Percentiles rank a stretch among this genome's conserved stretches.
phyloP scores from a whole-genome alignment of 2,113 vertebrate genomes.

The Emydura subglobosa region DNA sequence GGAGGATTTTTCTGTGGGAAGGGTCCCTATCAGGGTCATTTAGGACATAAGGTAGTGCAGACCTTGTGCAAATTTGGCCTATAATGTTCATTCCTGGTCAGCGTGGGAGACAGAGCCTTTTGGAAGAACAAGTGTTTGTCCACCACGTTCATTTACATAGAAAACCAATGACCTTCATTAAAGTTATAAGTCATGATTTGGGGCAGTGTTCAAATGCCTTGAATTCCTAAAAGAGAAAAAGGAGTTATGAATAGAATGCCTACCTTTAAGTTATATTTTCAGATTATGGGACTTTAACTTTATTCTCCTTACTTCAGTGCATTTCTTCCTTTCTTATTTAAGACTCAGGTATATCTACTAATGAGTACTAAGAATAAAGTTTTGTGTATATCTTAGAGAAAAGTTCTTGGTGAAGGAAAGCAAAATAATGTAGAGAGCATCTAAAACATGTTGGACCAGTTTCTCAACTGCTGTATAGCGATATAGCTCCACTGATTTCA shows the following conservation, averaged over 20 bases:
- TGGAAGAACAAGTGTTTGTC: not conserved
- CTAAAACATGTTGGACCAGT: not conserved
- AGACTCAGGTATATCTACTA: not conserved
- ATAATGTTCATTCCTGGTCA: not conserved
- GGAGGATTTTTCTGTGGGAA: not conserved
- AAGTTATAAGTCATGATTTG: not conserved
- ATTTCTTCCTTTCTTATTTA: not conserved
- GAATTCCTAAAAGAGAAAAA: not conserved
- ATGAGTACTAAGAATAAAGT: not conserved
- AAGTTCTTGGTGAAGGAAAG: not conserved
- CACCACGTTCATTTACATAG: not conserved
- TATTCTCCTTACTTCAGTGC: not conserved
- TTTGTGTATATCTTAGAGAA: not conserved
- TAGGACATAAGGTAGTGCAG: not conserved
- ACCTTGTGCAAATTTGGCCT: not conserved
- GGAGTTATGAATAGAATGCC: not conserved
- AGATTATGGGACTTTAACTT: not conserved
- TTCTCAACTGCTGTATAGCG: too few species aligned
- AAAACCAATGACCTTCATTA: not conserved
- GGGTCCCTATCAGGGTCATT: not conserved
- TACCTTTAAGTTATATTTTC: not conserved
- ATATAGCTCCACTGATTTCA: not conserved
- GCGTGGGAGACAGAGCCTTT: not conserved
- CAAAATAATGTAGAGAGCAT: not conserved
- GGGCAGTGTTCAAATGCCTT: not conserved